Percentiles rank a stretch among this genome's conserved stretches.
Evolutionary conservation across 2,797 vertebrate genomes (phyloP).

Genomic region (Myotis planiceps): DNA sequence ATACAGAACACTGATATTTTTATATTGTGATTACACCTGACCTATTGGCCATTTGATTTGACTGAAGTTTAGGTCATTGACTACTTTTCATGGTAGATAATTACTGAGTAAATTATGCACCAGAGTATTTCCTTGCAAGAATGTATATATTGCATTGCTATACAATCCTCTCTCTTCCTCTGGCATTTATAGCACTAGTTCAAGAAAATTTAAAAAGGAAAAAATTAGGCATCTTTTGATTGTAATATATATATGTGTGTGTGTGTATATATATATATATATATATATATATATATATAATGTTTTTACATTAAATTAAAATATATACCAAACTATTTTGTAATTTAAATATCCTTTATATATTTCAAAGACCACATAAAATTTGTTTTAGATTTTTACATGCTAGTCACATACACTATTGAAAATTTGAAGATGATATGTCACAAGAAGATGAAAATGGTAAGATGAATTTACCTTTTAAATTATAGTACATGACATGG

Average conservation of each 20-base stretch:
- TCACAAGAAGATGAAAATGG: slow-evolving; percentile 64
- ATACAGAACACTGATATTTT: not conserved
- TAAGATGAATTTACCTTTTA: slow-evolving; percentile 74
- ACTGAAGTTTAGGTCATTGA: slow-evolving; percentile 21
- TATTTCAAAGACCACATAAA: slow-evolving; percentile 49
- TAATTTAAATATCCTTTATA: slow-evolving; percentile 62
- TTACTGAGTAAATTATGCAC: not conserved
- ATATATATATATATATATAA: not conserved
- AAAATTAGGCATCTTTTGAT: not conserved
- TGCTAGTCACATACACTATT: slow-evolving; percentile 51
- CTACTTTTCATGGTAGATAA: slow-evolving; percentile 36
- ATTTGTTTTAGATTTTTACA: slow-evolving; percentile 74
- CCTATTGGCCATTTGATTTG: not conserved
- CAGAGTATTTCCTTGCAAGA: not conserved
- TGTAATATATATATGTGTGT: not conserved
- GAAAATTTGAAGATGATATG: slow-evolving; percentile 61
- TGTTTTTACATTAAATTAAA: slow-evolving; percentile 40
- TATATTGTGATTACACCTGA: not conserved
- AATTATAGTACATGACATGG: slow-evolving; percentile 68
- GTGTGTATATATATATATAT: no score
- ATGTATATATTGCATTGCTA: not conserved
- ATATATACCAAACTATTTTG: slow-evolving; percentile 37
- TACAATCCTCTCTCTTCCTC: slow-evolving; percentile 7
- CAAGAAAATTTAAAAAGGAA: not conserved
- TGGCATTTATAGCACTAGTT: slow-evolving; percentile 7